Conservation (phyloP, 2,797 vertebrate genomes). For the Triplophysa bombifrons region DNA sequence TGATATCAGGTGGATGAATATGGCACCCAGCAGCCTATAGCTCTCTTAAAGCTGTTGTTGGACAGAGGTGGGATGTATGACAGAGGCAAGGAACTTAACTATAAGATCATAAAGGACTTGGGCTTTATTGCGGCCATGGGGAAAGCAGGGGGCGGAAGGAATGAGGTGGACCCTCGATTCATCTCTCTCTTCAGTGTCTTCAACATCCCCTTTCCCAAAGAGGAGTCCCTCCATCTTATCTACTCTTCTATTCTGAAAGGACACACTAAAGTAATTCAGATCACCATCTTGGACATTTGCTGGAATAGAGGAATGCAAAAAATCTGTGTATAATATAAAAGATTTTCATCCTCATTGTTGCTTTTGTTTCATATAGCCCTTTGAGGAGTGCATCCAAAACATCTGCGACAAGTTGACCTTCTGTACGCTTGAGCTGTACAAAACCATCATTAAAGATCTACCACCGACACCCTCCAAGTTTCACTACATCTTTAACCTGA, state of each 20-base stretch:
- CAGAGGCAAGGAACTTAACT: slow-evolving; percentile 90
- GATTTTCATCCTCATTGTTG: neutral
- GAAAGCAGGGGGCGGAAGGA: slow-evolving; percentile 93
- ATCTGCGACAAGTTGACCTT: slow-evolving; percentile 82
- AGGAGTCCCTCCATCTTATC: slow-evolving; percentile 86
- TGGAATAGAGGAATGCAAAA: neutral
- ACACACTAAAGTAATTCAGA: slow-evolving; percentile 81
- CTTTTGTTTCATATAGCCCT: slow-evolving; percentile 73
- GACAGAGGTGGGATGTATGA: slow-evolving; percentile 91
- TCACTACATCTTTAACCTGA: slow-evolving; percentile 96
- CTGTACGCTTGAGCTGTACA: slow-evolving; percentile 90
- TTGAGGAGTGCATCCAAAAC: slow-evolving; percentile 77
- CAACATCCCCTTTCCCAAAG: slow-evolving; percentile 86
- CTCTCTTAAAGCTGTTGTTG: slow-evolving; percentile 90
- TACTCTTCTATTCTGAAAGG: slow-evolving; percentile 91
- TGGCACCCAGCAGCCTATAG: slow-evolving; percentile 96
- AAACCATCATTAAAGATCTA: slow-evolving; percentile 83
- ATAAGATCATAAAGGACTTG: slow-evolving; percentile 89
- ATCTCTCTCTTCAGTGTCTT: slow-evolving; percentile 93
- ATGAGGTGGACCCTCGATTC: slow-evolving; percentile 92
- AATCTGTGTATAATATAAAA: neutral
- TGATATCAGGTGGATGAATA: slow-evolving; percentile 88
- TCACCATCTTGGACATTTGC: neutral
- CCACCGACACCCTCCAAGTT: slow-evolving; percentile 96
- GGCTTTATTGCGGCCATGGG: slow-evolving; percentile 95